Evolutionary conservation across 2,888 invertebrate genomes (phyloP), one percentile per base, ranked within the genome.

Genomic region (Napeogenes inachia): DNA sequence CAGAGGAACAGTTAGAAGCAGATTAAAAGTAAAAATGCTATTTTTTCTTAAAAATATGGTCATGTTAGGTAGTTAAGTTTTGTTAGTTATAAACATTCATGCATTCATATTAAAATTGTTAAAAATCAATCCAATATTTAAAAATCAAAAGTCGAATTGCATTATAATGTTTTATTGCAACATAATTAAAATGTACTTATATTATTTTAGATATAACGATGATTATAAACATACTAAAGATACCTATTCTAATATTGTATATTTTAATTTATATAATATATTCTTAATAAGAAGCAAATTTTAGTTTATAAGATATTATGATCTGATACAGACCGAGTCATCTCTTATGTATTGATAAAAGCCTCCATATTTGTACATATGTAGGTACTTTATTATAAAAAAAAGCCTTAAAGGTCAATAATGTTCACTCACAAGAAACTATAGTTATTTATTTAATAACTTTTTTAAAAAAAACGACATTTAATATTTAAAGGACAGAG

Each of bases 281-380:
- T 38, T 56, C 42, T 47, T 13, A 47, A 47, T 50, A 50, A 50
- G 30, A 21, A 30, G 21, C 50, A 50, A 50, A 50, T 10, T 10
- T 42, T 42, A 50, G 6, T 30, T 30, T 50, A 50, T 50, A 46
- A 50, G 61, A 61, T 60, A 63, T 63, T 62, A 68, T 71, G 71
- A 80, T 89, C 89, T 89, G 89, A 89, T 89, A 85, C 89, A 89
- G 89, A 89, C 81, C 87, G 85, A 74, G 67, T 70, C 62, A 70
- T 78, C 74, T 55, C 57, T 61, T 54, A 57, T 38, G 60, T 59
- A 59, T 46, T 62, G 57, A 57, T 61, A 68, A 63, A 65, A 71
- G 85, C 84, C 86, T 86, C 85, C 66, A 76, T 73, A 77, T 71
- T 76, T 76, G 76, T 75, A 71, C 73, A 73, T 66, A 71, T 60